Base-by-base conservation (phyloP, 2,888 invertebrate species). In the Meandrusa payeni region DNA sequence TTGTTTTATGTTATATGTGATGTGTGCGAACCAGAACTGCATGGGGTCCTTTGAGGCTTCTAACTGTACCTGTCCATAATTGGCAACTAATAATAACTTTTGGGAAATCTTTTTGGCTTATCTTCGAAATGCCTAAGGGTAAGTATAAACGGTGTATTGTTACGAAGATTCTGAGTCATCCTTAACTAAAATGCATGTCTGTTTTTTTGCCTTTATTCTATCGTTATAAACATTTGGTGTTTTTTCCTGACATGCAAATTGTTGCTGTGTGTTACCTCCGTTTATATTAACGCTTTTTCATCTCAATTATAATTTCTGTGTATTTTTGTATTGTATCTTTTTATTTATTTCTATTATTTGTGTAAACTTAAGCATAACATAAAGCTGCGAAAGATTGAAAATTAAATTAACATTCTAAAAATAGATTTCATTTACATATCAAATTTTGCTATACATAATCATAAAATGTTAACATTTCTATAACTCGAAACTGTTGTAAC, bases 51-150 rank as follows among this genome's bases (percentile, higher is more conserved):
- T 55, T 53, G 61, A 61, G 69, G 58, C 55, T 52, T 54, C 42
- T 56, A 59, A 55, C 54, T 55, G 57, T 52, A 51, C 63, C 59
- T 51, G 41, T 51, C 52, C 59, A 51, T 61, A 61, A 67, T 57
- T 72, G 68, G 67, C 59, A 55, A 62, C 61, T 72, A 68, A 72
- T 69, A 54, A 52, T 64, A 58, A 57, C 60, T 61, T 61, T 57
- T 15, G 52, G 57, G 55, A 57, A 63, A 51, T 53, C 46, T 55
- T 41, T 52, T 37, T 46, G 48, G 46, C 44, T 52, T 41, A 59
- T 58, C 48, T 52, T 52, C 44, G 75, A 64, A 58, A 77, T 77
- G 78, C 80, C 79, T 51, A 79, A 70, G 67, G 78, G 82, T 81
- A 73, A 80, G 80, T 74, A 36, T 24, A 1, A 38, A 28, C 7